A percentile compares a stretch with the other conserved stretches of the same genome.
These are phyloP conservation scores for Oreochromis tanganicae DNA, from an alignment of 2,113 vertebrate species.

Conservation along the genomic window DNA sequence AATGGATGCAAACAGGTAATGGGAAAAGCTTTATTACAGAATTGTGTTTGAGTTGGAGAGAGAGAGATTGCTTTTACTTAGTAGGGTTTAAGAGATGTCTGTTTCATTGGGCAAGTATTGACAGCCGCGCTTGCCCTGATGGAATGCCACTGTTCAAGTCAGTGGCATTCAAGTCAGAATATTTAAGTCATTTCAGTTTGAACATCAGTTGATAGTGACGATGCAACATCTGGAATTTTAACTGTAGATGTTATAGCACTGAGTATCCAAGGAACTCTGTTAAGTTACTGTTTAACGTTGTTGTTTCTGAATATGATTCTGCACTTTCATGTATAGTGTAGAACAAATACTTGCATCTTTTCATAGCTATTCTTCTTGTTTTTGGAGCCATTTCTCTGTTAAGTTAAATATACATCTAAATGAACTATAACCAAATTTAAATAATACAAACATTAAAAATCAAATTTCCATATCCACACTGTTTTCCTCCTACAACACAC, in stretches of 20 bases:
- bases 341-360: background rate
- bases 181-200: background rate
- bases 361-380: background rate
- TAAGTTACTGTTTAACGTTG: background rate
- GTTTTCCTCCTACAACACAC: background rate
- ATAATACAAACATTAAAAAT: background rate
- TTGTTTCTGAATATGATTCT: background rate
- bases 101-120: background rate
- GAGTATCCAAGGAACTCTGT: background rate
- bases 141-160: accelerated
- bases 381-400: background rate
- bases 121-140: accelerated
- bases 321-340: background rate
- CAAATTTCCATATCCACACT: background rate
- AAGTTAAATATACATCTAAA: background rate
- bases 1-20: background rate
- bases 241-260: background rate
- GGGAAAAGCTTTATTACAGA: background rate
- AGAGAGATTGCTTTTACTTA: background rate
- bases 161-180: background rate
- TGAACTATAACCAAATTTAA: background rate
- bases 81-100: background rate
- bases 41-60: background rate
- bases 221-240: background rate
- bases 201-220: background rate